Evolutionary conservation across 2,888 invertebrate genomes (phyloP).

Genomic region (Piscicola geometra): DNA sequence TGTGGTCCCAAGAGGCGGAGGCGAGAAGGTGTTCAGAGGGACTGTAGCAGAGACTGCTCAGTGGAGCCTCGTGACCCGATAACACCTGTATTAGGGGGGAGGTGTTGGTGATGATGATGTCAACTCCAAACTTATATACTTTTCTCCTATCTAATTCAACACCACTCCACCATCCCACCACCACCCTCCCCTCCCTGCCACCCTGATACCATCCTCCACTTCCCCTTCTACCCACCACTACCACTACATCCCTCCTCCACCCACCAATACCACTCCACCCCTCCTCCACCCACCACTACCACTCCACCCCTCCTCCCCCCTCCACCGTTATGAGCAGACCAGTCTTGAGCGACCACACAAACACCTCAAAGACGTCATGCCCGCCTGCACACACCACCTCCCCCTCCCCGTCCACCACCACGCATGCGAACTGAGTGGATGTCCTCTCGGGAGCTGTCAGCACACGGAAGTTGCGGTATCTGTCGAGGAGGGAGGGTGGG

Average conservation of each 20-base stretch:
- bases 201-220: no score
- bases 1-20: slow-evolving; percentile 92
- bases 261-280: not conserved
- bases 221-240: no score
- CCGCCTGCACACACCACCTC: slow-evolving; percentile 92
- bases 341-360: slow-evolving; percentile 88
- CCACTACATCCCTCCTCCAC: not conserved
- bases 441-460: slow-evolving; percentile 73
- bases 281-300: not conserved
- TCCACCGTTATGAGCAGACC: slow-evolving; percentile 80
- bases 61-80: slow-evolving; percentile 87
- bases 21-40: slow-evolving; percentile 64
- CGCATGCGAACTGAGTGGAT: slow-evolving; percentile 84
- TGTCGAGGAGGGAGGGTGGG: slow-evolving; percentile 52
- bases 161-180: no score
- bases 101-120: slow-evolving; percentile 6
- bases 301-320: not conserved
- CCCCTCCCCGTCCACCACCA: slow-evolving; percentile 80
- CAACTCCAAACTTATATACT: no score
- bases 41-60: slow-evolving; percentile 78
- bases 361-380: slow-evolving; percentile 89
- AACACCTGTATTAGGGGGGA: slow-evolving; percentile 57
- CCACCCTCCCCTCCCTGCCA: no score
- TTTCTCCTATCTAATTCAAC: no score
- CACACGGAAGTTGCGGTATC: slow-evolving; percentile 95